Base-by-base conservation (phyloP, 2,113 vertebrate genomes). In the Ceyx margarethae region DNA sequence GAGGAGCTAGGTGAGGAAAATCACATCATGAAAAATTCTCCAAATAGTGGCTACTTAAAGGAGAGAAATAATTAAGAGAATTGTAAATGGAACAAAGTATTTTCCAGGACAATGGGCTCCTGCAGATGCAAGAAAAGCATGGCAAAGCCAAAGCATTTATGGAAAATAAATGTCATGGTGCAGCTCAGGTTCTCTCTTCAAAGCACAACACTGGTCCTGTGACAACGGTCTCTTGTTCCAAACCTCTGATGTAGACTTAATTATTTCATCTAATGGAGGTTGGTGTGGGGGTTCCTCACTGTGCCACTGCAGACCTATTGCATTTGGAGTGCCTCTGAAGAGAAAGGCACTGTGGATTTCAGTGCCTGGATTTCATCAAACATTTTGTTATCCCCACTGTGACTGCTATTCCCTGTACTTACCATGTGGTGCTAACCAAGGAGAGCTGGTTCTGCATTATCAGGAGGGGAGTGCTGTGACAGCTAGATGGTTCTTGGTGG, bases 21-120 rank as follows among this genome's bases (percentile, higher is more conserved):
- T 64, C 78, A 62, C 51, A 46, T 84, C 87, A 87, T 68, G 75
- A 42, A 94, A 96, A 97, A 96, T 93, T 87, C 82, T 95, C 79
- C 87, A 95, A 94, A 92, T 83, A 95, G 85, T 66, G 50, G 80
- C 96, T 97, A 73, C 78, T 67, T 85, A 91, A 94, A 96, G 88
- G 94, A 96, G 88, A 95, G 93, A 96, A 97, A 96, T 97, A 97
- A 96, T 97, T 96, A 96, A 95, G 81, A 97, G 89, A 96, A 97
- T 97, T 95, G 95, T 94, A 92, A 94, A 85, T 88, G 87, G 90
- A 95, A 94, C 67, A 95, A 89, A 91, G 95, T 90, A 96, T 96
- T 96, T 88, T 96, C 71, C 88, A 48, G 42, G 51, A 96, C 95
- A 97, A 97, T 86, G 68, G 94, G 68, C 95, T 97, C 95, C 96